A percentile compares a stretch with the other conserved stretches of the same genome.
phyloP scores from a whole-genome alignment of 2,113 vertebrate species.

The Heterotilapia buettikoferi region DNA sequence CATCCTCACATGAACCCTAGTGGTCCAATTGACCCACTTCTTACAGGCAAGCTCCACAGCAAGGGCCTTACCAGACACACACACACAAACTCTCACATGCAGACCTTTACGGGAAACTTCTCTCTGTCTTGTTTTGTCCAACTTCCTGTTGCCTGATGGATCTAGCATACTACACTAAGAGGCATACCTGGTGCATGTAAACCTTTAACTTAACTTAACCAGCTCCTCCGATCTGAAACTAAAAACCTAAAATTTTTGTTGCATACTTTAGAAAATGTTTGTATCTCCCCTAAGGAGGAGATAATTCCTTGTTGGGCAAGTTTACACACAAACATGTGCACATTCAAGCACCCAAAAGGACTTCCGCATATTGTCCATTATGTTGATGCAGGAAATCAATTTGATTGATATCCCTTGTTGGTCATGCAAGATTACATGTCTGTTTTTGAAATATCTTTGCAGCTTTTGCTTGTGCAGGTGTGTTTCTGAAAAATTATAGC shows the following conservation, averaged over 20 bases:
- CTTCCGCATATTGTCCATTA: constrained; percentile 67
- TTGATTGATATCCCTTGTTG: constrained; percentile 43
- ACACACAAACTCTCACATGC: not conserved
- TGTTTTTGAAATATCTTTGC: not conserved
- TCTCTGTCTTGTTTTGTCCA: constrained; percentile 1
- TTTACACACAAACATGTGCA: not conserved
- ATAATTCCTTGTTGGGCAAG: not conserved
- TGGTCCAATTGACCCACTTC: constrained; percentile 1
- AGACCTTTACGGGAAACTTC: not conserved
- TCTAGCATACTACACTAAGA: constrained; percentile 21
- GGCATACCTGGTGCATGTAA: not conserved
- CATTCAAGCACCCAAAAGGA: constrained; percentile 7
- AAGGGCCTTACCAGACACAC: not conserved
- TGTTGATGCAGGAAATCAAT: constrained; percentile 60
- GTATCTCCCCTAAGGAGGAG: not conserved
- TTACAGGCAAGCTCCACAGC: not conserved
- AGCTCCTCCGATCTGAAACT: not conserved
- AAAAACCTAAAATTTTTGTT: not conserved
- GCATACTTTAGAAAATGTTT: not conserved
- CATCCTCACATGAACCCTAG: not conserved
- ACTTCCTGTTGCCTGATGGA: constrained; percentile 45
- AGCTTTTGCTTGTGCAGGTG: not conserved
- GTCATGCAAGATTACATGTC: not conserved
- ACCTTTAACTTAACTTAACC: not conserved
- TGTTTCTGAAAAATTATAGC: not conserved